Base-by-base conservation (phyloP, 2,888 invertebrate species). In the Dexiosoma caninum region DNA sequence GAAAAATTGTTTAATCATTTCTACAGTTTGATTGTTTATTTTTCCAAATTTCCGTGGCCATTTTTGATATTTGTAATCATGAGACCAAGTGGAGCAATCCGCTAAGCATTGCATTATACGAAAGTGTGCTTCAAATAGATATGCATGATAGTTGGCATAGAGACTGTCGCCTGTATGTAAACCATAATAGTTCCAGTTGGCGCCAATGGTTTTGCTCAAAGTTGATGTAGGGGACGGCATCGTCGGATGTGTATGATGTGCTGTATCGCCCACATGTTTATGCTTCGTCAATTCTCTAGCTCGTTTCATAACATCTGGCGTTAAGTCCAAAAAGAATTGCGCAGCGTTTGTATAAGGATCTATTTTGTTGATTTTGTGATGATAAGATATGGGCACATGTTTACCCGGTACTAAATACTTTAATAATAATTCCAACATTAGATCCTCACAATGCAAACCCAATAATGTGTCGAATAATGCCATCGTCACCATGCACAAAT, bases 371-470 rank as follows among this genome's bases (percentile, higher is more conserved):
- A 95, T 91, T 85, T 94, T 92, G 84, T 93, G 92, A 76, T 94
- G 91, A 90, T 96, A 95, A n/a, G 95, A 95, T 70, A 95, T 92
- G 46, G 90, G 90, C 23, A 96, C 93, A 90, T 96, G 96, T 16
- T 94, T 93, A 86, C 95, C 95, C 0, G 95, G 95, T 85, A 94
- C 92, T 83, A 98, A 92, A 88, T 97, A 94, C 87, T 96, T 96
- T 87, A 96, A 94, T 55, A 97, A 93, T 59, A 98, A 91, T 87
- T 98, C 97, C 85, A 97, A 91, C 96, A 99, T 96, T 53, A 98
- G 94, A 89, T 99, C 99, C 90, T 99, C 99, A 91, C 97, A 98
- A 90, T 98, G 96, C 80, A 98, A 91, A 85, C 96, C 95, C 64
- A 98, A 92, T 78, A 99, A 91, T 0, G 97, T 97, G 88, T 97